A percentile compares a stretch with the other conserved stretches of the same genome.
Evolutionary conservation across 2,888 invertebrate genomes (phyloP).

Genomic region (Hermaeophaga mercurialis): DNA sequence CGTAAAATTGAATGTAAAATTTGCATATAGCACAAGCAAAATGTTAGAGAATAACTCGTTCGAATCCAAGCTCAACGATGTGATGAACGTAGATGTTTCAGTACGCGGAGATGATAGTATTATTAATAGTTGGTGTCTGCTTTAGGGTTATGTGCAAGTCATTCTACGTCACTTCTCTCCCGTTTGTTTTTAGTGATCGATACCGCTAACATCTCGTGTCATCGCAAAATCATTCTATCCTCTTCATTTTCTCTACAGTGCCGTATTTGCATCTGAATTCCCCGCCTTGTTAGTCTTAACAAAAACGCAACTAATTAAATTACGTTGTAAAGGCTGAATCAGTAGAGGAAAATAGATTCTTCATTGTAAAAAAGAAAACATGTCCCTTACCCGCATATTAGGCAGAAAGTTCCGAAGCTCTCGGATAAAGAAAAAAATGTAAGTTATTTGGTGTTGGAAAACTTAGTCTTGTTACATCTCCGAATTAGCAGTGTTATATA

Average conservation of each 20-base stretch:
- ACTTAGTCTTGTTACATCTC: too few relatives aligned
- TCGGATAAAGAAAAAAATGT: too few relatives aligned
- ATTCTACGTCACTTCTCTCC: conserved; percentile 56
- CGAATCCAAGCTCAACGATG: conserved; percentile 50
- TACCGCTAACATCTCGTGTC: conserved; percentile 56
- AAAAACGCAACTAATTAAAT: too few relatives aligned
- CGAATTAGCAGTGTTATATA: too few relatives aligned
- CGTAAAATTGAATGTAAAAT: conserved; percentile 40
- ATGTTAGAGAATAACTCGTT: conserved; percentile 41
- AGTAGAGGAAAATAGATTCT: too few relatives aligned
- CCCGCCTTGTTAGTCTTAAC: not conserved
- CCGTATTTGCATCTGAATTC: conserved; percentile 15
- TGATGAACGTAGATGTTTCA: conserved; percentile 56
- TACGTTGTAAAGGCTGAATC: too few relatives aligned
- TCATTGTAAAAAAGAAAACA: too few relatives aligned
- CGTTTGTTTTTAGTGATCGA: conserved; percentile 56
- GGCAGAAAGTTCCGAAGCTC: too few relatives aligned
- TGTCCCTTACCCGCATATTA: too few relatives aligned
- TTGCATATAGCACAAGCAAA: conserved; percentile 38
- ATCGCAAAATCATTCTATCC: conserved; percentile 47
- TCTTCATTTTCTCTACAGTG: conserved; percentile 35
- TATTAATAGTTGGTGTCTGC: conserved; percentile 58
- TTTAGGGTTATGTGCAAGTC: conserved; percentile 56
- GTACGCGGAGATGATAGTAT: conserved; percentile 55
- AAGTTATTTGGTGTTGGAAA: too few relatives aligned